Evolutionary conservation across 2,888 invertebrate genomes (phyloP).

Genomic region (Zele albiditarsus): DNA sequence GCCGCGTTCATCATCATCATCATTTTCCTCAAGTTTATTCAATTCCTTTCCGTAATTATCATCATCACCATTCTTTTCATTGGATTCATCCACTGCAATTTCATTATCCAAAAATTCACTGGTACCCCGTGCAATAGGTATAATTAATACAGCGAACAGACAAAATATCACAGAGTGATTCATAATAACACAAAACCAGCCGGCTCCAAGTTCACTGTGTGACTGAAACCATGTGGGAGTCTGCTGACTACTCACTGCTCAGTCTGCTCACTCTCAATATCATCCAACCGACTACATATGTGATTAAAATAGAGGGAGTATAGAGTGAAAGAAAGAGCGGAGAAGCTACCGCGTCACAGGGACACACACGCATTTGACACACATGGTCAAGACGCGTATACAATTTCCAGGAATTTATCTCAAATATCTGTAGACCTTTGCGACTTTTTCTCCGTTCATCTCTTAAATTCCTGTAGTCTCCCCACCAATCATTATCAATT

Average conservation of each 20-base stretch:
- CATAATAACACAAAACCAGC: constrained; percentile 40
- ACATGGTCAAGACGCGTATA: background rate
- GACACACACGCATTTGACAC: constrained; percentile 20
- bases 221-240: constrained; percentile 30
- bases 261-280: background rate
- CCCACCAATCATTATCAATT: too few species aligned
- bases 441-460: background rate
- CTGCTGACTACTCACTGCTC: background rate
- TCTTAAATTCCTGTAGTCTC: too few species aligned
- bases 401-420: background rate
- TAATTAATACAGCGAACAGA: constrained; percentile 30
- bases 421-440: background rate
- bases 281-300: constrained; percentile 26
- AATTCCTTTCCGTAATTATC: background rate
- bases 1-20: constrained; percentile 42
- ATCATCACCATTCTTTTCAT: constrained; percentile 17
- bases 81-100: constrained; percentile 42
- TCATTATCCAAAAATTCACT: constrained; percentile 43
- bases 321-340: constrained; percentile 19
- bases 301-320: constrained; percentile 31
- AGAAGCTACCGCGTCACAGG: background rate
- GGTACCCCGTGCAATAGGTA: background rate
- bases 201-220: constrained; percentile 43
- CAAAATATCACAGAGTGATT: constrained; percentile 41
- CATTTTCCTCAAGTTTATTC: constrained; percentile 37